Percentiles rank a stretch among this genome's conserved stretches.
Evolutionary conservation across 2,888 invertebrate genomes (phyloP).

Genomic region (Lacanobia wlatinum): DNA sequence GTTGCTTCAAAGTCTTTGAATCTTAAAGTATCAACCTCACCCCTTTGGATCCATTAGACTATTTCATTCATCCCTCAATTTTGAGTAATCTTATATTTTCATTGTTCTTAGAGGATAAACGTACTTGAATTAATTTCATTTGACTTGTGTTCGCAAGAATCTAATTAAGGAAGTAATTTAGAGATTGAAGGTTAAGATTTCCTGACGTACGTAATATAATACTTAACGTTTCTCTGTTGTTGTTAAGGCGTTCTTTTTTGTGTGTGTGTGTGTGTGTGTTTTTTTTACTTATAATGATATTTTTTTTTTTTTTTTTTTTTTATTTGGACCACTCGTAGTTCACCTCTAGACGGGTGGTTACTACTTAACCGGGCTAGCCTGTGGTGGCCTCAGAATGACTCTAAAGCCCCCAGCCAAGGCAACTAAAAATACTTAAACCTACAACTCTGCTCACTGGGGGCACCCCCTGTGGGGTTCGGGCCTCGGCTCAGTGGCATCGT

Average conservation of each 20-base stretch:
- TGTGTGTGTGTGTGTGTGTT: too few relatives aligned
- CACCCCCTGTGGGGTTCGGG: too few relatives aligned
- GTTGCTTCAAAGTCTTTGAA: conserved; percentile 7
- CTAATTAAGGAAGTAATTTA: conserved; percentile 15
- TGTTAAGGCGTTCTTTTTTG: not conserved
- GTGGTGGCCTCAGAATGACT: too few relatives aligned
- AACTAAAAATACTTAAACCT: too few relatives aligned
- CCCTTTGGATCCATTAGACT: not conserved
- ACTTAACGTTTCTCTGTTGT: not conserved
- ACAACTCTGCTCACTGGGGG: too few relatives aligned
- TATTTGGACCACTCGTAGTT: too few relatives aligned
- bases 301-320: too few relatives aligned
- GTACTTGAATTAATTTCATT: conserved; percentile 20
- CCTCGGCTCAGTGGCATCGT: too few relatives aligned
- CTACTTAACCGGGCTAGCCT: too few relatives aligned
- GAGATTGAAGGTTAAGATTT: not conserved
- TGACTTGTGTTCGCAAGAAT: not conserved
- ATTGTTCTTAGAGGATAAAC: conserved; percentile 2
- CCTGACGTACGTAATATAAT: not conserved
- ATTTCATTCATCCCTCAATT: conserved; percentile 8
- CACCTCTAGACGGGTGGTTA: too few relatives aligned
- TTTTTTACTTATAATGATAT: too few relatives aligned
- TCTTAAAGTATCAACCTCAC: conserved; percentile 6
- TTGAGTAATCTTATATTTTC: conserved; percentile 22
- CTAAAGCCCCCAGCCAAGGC: too few relatives aligned